Base-by-base conservation (phyloP, 1,140 invertebrate species). In the Vollenhovia emeryi region DNA sequence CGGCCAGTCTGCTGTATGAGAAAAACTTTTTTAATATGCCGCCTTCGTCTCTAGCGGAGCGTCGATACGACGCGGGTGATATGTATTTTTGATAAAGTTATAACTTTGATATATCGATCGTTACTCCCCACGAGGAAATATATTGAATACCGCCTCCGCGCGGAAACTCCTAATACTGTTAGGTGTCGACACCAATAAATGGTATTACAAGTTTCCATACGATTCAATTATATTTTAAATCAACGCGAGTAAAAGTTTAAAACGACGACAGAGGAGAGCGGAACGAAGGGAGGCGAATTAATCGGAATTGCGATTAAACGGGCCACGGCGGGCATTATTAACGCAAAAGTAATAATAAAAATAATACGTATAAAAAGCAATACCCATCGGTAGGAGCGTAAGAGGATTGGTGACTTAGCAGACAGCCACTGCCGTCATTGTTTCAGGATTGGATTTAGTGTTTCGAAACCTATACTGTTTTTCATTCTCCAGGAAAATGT, bases 401-500 rank as follows among this genome's bases (percentile, higher is more conserved):
- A 80, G 66, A 68, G 79, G 69, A 71, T 86, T 33, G 57, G 30
- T 71, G 69, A 86, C 79, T 86, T 86, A 86, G 69, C 83, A 57
- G 36, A 57, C 78, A 82, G 48, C 62, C 71, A 15, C 11, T 24
- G 24, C 27, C 43, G 59, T 62, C 80, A 84, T 52, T 55, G 71
- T 52, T 84, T 62, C 60, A 48, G 62, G 75, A 68, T 79, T 68
- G 84, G 30, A 68, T 80, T 66, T 66, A 79, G 45, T 66, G 59
- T 84, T 84, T 80, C 50, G 30, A 57, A 66, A 68, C 75, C 64
- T 59, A 57, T 62, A 82, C 90, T 92, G 92, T 95, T 94, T 94
- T 95, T 94, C 91, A 93, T 94, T 91, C 91, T 93, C 87, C 78
- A 90, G 90, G 92, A 94, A 95, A 95, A 95, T 95, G 94, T 95